These are phyloP conservation scores for Athalia rosae DNA, from an alignment of 2,888 invertebrate species.

Conservation along the genomic window DNA sequence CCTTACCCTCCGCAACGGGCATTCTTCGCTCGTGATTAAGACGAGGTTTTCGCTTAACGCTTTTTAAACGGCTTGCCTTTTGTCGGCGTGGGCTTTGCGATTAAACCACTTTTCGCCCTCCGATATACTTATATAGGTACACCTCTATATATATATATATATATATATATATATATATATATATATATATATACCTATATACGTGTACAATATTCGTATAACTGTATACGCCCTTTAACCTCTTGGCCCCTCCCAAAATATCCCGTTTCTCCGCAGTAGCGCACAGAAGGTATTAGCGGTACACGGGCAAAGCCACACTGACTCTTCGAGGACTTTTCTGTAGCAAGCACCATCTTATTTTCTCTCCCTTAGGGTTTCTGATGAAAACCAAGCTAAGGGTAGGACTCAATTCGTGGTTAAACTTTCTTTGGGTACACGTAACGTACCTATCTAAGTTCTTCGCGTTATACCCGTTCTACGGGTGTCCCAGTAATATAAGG, in stretches of 20 bases:
- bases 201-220: neutral
- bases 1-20: neutral
- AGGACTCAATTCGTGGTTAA: too few species aligned
- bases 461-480: neutral
- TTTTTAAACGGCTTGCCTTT: slow-evolving; percentile 36
- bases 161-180: neutral
- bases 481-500: neutral
- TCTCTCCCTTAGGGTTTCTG: too few species aligned
- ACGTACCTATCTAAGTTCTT: neutral
- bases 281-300: too few species aligned
- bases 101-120: slow-evolving; percentile 30
- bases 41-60: slow-evolving; percentile 41
- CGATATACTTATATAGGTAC: neutral
- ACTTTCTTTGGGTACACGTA: too few species aligned
- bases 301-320: too few species aligned
- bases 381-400: too few species aligned
- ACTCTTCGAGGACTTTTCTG: too few species aligned
- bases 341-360: too few species aligned
- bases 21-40: slow-evolving; percentile 38
- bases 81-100: slow-evolving; percentile 11
- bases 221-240: too few species aligned
- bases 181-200: neutral
- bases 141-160: too few species aligned
- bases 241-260: too few species aligned
- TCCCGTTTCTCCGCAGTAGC: too few species aligned